These are phyloP conservation scores for Menidia beryllina DNA, from an alignment of 2,113 vertebrate species.

Conservation along the genomic window DNA sequence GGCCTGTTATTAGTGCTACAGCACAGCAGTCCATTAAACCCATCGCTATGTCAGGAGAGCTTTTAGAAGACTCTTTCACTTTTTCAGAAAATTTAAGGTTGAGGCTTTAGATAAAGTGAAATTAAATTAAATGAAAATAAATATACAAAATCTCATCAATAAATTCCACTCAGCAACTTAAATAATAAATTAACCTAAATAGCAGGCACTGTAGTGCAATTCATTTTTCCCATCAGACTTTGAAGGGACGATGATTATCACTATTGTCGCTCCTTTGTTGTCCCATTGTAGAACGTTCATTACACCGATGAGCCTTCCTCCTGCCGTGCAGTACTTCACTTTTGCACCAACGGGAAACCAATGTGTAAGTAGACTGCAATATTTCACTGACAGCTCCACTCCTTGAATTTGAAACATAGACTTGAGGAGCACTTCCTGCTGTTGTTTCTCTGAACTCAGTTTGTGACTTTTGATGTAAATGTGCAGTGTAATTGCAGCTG, in stretches of 20 bases:
- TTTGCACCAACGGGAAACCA: slow-evolving; percentile 90
- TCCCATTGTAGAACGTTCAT: slow-evolving; percentile 86
- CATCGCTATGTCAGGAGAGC: too few species aligned
- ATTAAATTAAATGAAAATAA: too few species aligned
- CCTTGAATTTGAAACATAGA: neutral
- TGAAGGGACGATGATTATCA: neutral
- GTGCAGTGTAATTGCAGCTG: neutral
- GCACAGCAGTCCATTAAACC: too few species aligned
- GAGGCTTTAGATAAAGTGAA: too few species aligned
- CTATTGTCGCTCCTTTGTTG: neutral
- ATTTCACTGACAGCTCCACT: neutral
- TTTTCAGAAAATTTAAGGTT: too few species aligned
- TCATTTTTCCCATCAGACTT: neutral
- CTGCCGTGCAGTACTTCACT: slow-evolving; percentile 87
- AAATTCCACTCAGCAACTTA: too few species aligned
- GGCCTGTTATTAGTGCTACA: too few species aligned
- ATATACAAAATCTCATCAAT: too few species aligned
- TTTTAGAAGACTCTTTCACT: too few species aligned
- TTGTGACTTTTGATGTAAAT: neutral
- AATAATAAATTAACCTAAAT: too few species aligned
- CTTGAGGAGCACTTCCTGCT: too few species aligned
- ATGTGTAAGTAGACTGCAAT: slow-evolving; percentile 83
- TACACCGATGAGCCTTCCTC: slow-evolving; percentile 83
- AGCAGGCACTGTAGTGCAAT: neutral
- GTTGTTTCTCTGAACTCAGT: too few species aligned